Evolutionary conservation across 2,113 vertebrate species (phyloP).

Genomic region (Andinoacara biseriatus): DNA sequence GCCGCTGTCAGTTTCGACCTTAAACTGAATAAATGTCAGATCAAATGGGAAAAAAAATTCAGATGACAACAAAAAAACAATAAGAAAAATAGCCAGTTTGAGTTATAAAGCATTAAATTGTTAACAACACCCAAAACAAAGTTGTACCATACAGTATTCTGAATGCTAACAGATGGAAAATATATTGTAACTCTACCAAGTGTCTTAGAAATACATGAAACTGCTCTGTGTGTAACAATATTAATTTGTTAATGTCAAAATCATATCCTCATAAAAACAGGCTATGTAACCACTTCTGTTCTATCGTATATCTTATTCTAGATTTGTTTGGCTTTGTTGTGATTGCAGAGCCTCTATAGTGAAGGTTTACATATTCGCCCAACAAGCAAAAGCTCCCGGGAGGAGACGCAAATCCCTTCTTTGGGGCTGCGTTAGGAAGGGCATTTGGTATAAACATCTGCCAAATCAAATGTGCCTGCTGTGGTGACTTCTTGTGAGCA

Average conservation of each 20-base stretch:
- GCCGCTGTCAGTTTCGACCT: conserved; percentile 76
- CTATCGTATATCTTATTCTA: not conserved
- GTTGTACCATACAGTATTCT: conserved; percentile 22
- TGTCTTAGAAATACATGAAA: not conserved
- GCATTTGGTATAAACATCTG: not conserved
- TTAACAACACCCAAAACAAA: conserved; percentile 36
- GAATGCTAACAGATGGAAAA: conserved; percentile 37
- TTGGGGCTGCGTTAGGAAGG: not conserved
- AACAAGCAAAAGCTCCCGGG: not conserved
- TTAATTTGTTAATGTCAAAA: not conserved
- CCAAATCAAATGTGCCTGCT: not conserved
- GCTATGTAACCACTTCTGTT: not conserved
- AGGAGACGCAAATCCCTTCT: not conserved
- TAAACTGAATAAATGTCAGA: conserved; percentile 78
- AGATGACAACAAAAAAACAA: conserved; percentile 63
- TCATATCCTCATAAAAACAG: not conserved
- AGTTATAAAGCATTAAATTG: conserved; percentile 58
- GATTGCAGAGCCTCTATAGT: not conserved
- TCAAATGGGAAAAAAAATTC: conserved; percentile 57
- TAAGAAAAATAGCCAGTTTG: conserved; percentile 57
- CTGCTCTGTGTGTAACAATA: conserved; percentile 7
- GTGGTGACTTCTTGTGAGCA: not conserved
- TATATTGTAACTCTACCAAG: conserved; percentile 12
- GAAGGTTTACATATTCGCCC: not conserved
- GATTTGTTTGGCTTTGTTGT: too few relatives aligned